Conservation (phyloP, 2,888 invertebrate genomes). For the Parthenolecanium corni region DNA sequence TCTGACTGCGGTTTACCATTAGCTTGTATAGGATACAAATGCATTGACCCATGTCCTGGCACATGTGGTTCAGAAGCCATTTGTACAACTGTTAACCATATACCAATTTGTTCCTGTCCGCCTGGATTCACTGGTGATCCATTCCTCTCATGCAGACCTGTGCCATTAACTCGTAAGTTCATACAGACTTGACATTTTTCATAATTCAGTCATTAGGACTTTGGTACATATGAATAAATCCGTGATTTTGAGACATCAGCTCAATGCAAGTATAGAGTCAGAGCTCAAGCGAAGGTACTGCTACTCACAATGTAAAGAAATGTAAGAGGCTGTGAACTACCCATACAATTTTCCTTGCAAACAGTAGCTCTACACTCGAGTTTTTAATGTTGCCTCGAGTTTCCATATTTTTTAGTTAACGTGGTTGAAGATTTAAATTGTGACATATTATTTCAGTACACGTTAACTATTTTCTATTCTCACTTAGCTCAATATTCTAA, state of each 20-base stretch:
- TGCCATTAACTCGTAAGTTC: slow-evolving; percentile 39
- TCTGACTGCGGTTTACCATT: slow-evolving; percentile 59
- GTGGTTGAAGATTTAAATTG: too few relatives aligned
- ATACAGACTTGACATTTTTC: too few relatives aligned
- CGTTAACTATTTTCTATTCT: too few relatives aligned
- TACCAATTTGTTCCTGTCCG: slow-evolving; percentile 65
- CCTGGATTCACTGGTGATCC: slow-evolving; percentile 69
- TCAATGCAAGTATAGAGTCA: neutral
- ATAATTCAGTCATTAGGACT: neutral
- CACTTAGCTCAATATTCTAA: too few relatives aligned
- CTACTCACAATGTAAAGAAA: neutral
- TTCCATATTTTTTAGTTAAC: too few relatives aligned
- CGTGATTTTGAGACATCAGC: too few relatives aligned
- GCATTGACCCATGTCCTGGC: slow-evolving; percentile 71
- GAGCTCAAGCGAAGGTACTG: neutral
- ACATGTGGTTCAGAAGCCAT: slow-evolving; percentile 70
- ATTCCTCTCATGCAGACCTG: slow-evolving; percentile 56
- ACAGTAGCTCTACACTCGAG: too few relatives aligned
- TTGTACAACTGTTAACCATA: slow-evolving; percentile 65
- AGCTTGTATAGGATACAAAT: slow-evolving; percentile 70
- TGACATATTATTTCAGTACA: too few relatives aligned
- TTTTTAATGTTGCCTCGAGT: too few relatives aligned
- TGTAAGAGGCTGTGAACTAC: too few relatives aligned
- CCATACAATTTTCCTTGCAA: too few relatives aligned
- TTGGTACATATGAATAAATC: too few relatives aligned